Evolutionary conservation across 1,140 invertebrate genomes (phyloP), one percentile per base, ranked within the genome.

Genomic region (Drosophila nigrodunni): DNA sequence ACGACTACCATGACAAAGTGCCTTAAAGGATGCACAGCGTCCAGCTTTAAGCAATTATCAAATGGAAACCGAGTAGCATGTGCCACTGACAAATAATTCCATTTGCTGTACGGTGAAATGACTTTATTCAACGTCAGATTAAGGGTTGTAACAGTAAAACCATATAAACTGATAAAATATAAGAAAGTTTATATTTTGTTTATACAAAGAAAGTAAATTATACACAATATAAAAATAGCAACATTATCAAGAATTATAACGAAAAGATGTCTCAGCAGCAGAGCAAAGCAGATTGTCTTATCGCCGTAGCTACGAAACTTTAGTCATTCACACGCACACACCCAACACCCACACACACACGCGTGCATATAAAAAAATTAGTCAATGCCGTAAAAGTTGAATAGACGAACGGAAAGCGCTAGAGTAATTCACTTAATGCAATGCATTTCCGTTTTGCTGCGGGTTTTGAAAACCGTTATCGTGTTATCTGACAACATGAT

Each of bases 401-500:
- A 47, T 3, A 13, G 61, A 37, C 70, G 59, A 30, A 37, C 47
- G 47, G 21, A 55, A 44, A 18, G 18, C 37, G 64, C 41, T 34
- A 30, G 57, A 47, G 76, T 81, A 88, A 87, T 88, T 87, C 83
- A 78, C 80, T 77, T 88, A 87, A 87, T 87, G 82, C 85, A 87
- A 83, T 66, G 73, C 83, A 88, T 83, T 87, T 87, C 83, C 83
- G 83, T 57, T 71, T 43, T 74, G 77, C 79, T 87, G 85, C 80
- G 83, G 79, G 85, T 62, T 70, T 58, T 30, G 25, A 30, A 60
- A 76, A 76, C 34, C 54, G 68, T 25, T 64, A 34, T 47, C 18
- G 49, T 49, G 76, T 37, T 77, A 77, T 77, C 78, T 59, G 69
- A 34, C 43, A 67, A 74, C 82, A 88, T 82, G 82, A 87, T 87